Evolutionary conservation across 2,888 invertebrate species (phyloP).

Genomic region (Miltochrista miniata): DNA sequence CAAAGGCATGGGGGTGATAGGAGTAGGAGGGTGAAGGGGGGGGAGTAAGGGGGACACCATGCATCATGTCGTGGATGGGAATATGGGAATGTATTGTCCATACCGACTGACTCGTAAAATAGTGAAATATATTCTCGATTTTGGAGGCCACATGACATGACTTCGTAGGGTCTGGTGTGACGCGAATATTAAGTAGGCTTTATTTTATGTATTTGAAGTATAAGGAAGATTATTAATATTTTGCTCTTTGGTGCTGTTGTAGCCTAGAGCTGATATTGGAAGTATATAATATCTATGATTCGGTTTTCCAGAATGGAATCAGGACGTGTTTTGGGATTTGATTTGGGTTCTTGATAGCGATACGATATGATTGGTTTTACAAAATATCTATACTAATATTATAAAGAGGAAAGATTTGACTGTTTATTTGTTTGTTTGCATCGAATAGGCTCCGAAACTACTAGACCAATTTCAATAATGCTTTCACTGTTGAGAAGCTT

Average conservation of each 20-base stretch:
- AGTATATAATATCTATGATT: too few relatives aligned
- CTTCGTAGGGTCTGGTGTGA: constrained; percentile 15
- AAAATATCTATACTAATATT: too few relatives aligned
- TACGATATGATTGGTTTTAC: too few relatives aligned
- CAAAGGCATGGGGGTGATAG: constrained; percentile 1
- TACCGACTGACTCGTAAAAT: constrained; percentile 37
- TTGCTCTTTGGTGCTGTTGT: neutral
- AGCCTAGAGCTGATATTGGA: neutral
- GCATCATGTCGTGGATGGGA: constrained; percentile 30
- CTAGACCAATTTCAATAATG: too few relatives aligned
- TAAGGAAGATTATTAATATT: neutral
- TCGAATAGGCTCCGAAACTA: too few relatives aligned
- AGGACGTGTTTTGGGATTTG: too few relatives aligned
- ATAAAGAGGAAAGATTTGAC: too few relatives aligned
- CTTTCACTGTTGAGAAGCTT: too few relatives aligned
- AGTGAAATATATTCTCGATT: constrained; percentile 17
- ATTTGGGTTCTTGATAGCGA: too few relatives aligned
- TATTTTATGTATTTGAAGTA: neutral
- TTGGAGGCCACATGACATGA: constrained; percentile 4
- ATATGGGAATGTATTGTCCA: constrained; percentile 33
- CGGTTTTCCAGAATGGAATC: too few relatives aligned
- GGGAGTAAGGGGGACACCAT: constrained; percentile 22
- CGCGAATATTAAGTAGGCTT: constrained; percentile 1
- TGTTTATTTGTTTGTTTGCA: too few relatives aligned
- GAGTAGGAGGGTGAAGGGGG: too few relatives aligned